Evolutionary conservation across 2,888 invertebrate species (phyloP).

Genomic region (Scrobipalpa atriplicella): DNA sequence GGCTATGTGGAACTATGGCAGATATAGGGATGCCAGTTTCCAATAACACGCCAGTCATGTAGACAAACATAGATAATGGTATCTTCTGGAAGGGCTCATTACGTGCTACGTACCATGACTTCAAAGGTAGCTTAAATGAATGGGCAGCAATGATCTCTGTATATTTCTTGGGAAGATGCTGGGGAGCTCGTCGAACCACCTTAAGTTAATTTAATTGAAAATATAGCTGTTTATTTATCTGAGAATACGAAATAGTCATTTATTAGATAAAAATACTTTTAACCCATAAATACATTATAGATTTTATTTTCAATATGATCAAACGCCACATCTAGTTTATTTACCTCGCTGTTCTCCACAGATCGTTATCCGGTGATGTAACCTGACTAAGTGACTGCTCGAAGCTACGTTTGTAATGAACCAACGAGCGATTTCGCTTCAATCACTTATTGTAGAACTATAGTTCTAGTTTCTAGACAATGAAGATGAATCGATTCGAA

Average conservation of each 20-base stretch:
- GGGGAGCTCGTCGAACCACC: too few species aligned
- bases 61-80: background rate
- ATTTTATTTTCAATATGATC: too few species aligned
- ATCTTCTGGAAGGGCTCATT: background rate
- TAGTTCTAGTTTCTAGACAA: background rate
- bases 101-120: too few species aligned
- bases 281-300: too few species aligned
- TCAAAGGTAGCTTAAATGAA: too few species aligned
- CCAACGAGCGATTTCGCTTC: background rate
- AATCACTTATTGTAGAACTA: background rate
- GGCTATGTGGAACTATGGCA: background rate
- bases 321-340: background rate
- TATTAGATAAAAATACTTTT: too few species aligned
- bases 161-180: too few species aligned
- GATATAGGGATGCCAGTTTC: background rate
- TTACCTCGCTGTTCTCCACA: background rate
- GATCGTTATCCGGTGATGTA: slow-evolving; percentile 13
- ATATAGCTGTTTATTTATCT: too few species aligned
- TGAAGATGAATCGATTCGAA: background rate
- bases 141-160: too few species aligned
- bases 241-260: too few species aligned
- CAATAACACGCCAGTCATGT: slow-evolving; percentile 2
- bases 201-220: too few species aligned
- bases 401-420: slow-evolving; percentile 8
- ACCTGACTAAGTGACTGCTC: slow-evolving; percentile 2